phyloP scores from a whole-genome alignment of 1,140 invertebrate genomes.

The Asbolus verrucosus region DNA sequence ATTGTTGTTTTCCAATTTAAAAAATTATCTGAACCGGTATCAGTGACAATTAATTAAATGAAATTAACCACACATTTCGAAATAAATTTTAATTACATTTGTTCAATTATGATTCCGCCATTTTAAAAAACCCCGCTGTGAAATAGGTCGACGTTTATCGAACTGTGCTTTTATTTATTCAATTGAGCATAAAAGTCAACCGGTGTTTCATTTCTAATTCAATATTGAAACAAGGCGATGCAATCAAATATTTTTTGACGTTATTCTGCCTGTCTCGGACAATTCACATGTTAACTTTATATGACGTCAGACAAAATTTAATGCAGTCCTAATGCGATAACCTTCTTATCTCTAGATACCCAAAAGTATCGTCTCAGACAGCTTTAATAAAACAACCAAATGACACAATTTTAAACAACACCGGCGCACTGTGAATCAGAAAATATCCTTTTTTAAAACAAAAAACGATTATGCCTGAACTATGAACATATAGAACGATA shows the following conservation, averaged over 20 bases:
- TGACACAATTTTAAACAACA: constrained; percentile 20
- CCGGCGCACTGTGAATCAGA: too few relatives aligned
- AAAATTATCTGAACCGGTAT: constrained; percentile 17
- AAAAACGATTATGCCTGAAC: too few relatives aligned
- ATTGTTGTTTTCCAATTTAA: not conserved
- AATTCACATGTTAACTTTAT: constrained; percentile 1
- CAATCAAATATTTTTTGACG: not conserved
- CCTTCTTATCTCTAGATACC: constrained; percentile 25
- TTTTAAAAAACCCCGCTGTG: constrained; percentile 21
- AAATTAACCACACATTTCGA: constrained; percentile 13
- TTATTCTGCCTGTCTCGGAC: constrained; percentile 1
- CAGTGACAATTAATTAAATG: constrained; percentile 18
- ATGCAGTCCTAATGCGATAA: constrained; percentile 13
- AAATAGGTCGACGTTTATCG: constrained; percentile 14
- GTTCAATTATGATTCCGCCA: constrained; percentile 12
- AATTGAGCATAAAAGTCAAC: not conserved
- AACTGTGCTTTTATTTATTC: not conserved
- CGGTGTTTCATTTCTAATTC: not conserved
- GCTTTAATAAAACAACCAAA: not conserved
- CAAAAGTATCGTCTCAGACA: constrained; percentile 4
- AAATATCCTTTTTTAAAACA: too few relatives aligned
- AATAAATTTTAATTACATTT: constrained; percentile 15
- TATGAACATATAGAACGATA: too few relatives aligned
- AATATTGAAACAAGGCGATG: constrained; percentile 2
- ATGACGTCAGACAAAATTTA: constrained; percentile 2